A percentile compares a stretch with the other conserved stretches of the same genome.
These are phyloP conservation scores for Myripristis jacobus DNA, from an alignment of 2,797 vertebrate species.

Conservation along the genomic window DNA sequence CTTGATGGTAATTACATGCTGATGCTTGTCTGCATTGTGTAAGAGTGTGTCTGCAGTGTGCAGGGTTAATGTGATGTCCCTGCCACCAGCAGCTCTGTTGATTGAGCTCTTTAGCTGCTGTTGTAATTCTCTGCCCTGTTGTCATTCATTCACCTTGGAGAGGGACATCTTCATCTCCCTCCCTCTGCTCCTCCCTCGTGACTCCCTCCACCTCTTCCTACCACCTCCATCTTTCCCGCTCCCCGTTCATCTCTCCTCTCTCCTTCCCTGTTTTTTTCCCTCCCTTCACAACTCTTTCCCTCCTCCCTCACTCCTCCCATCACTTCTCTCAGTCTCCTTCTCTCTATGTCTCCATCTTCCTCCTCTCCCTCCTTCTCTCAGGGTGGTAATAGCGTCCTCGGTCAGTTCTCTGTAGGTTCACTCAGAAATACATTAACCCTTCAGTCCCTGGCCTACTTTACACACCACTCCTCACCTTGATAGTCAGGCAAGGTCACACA, in stretches of 20 bases:
- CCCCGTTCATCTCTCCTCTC: constrained; percentile 36
- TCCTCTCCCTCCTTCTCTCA: constrained; percentile 14
- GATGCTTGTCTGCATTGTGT: not conserved
- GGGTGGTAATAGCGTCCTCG: constrained; percentile 62
- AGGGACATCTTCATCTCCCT: constrained; percentile 11
- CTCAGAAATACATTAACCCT: constrained; percentile 75
- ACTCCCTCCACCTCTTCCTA: constrained; percentile 6
- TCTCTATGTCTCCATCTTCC: constrained; percentile 2
- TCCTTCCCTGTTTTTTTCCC: constrained; percentile 26
- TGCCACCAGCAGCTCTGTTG: constrained; percentile 18
- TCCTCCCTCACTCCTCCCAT: constrained; percentile 8
- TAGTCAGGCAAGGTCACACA: constrained; percentile 67
- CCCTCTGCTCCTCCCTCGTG: not conserved
- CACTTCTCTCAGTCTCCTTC: constrained; percentile 14
- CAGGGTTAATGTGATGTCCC: constrained; percentile 16
- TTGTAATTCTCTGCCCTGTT: constrained; percentile 37
- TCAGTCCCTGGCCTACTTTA: constrained; percentile 71
- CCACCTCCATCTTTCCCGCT: constrained; percentile 8
- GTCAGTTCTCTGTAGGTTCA: constrained; percentile 70
- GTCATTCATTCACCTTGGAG: constrained; percentile 59
- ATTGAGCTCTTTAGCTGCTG: constrained; percentile 39
- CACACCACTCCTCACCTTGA: constrained; percentile 61
- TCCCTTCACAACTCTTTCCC: constrained; percentile 10
- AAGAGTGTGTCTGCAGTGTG: not conserved
- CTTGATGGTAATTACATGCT: not conserved